These are phyloP conservation scores for Macrosiphum euphorbiae DNA, from an alignment of 2,888 invertebrate genomes.

Conservation along the genomic window DNA sequence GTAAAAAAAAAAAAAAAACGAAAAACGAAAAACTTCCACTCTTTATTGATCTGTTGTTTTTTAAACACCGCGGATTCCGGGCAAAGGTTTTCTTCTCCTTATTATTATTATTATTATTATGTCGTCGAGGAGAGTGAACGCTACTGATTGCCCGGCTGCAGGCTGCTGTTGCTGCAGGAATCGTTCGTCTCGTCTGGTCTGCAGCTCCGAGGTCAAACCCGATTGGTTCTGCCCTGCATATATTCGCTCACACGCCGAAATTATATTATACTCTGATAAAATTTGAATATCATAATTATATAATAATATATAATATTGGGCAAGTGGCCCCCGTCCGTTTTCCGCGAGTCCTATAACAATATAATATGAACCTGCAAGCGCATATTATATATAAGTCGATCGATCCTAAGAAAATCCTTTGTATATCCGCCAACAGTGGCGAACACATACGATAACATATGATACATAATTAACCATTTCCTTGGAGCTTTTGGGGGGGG, in stretches of 20 bases:
- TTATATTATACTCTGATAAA: background rate
- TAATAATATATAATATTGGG: background rate
- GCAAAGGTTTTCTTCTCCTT: constrained; percentile 11
- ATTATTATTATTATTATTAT: constrained; percentile 44
- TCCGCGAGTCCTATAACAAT: background rate
- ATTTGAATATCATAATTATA: background rate
- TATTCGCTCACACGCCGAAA: background rate
- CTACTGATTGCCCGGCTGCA: constrained; percentile 36
- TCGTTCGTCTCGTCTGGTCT: background rate
- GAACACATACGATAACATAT: background rate
- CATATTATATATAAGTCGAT: background rate
- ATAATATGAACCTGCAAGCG: background rate
- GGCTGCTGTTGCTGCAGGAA: constrained; percentile 28
- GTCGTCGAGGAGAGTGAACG: constrained; percentile 48
- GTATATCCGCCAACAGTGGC: background rate
- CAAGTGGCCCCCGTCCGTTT: background rate
- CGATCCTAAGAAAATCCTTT: background rate
- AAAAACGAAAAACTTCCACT: constrained; percentile 59
- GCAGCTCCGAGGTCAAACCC: constrained; percentile 27
- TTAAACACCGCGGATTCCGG: constrained; percentile 62
- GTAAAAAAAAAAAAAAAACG: constrained; percentile 44
- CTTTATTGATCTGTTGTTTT: constrained; percentile 64
- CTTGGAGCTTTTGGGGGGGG: background rate
- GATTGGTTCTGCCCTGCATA: background rate
- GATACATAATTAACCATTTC: background rate